Evolutionary conservation across 2,888 invertebrate species (phyloP), one percentile per base, ranked within the genome.

Genomic region (Miltochrista miniata): DNA sequence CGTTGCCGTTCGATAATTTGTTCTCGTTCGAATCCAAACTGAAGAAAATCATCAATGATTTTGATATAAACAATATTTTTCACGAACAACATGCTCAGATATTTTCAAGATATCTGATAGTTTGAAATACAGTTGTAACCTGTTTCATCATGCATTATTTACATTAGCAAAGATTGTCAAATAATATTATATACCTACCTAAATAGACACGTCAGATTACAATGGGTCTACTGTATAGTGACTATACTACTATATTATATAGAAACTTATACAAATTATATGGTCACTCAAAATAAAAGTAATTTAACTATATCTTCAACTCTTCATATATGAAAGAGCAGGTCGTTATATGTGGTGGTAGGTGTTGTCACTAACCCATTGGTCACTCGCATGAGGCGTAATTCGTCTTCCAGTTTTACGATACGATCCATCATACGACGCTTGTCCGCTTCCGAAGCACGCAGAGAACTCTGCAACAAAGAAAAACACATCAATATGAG

Each of bases 351-450:
- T 12, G 48, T 48, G 34, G 39, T 46, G 10, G 29, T 31, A 42
- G 30, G 13, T 13, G 33, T 47, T 13, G 30, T n/a, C 48, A 67
- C 70, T 67, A 67, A 89, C 90, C 87, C 81, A 54, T 78, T 83
- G 59, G 79, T 62, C 45, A 85, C 54, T 67, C 82, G 82, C 14
- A 90, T 72, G 2, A 73, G 39, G 39, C 94, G 93, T 64, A 95
- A 82, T 71, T 95, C 95, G 54, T 95, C 94, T 74, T 95, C 95
- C 45, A 95, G 81, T 76, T 95, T 95, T 30, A 86, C 81, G 42
- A 95, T 92, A 31, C 95, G 93, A 74, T 95, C 95, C 83, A 93
- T 93, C 77, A 93, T 93, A 60, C 94, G 93, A 63, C 93, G 93
- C 75, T 93, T 94, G 73, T 95, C 95, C 13, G 92, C 82, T 56